These are phyloP conservation scores for Entosphenus tridentatus DNA, from an alignment of 2,113 vertebrate species.

Conservation along the genomic window DNA sequence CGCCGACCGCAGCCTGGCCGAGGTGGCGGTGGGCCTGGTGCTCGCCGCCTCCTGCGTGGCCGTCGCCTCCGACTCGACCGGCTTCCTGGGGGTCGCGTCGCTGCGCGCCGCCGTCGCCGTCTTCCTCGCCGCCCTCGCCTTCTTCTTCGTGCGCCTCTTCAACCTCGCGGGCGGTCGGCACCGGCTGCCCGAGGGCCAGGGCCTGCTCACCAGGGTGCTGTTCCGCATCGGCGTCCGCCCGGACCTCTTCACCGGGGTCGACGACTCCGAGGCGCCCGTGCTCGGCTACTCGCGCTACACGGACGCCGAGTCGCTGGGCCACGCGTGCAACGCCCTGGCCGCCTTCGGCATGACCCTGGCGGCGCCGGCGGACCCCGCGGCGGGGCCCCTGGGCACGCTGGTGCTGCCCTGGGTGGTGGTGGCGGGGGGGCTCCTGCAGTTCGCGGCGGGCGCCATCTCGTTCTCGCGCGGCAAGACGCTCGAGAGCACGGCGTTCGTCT, in stretches of 20 bases:
- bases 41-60: conserved; percentile 36
- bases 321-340: conserved; percentile 37
- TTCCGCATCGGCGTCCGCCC: conserved; percentile 17
- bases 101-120: conserved; percentile 38
- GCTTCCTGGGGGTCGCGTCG: conserved; percentile 33
- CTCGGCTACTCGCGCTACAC: conserved; percentile 53
- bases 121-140: conserved; percentile 28
- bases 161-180: conserved; percentile 16
- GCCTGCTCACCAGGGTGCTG: conserved; percentile 20
- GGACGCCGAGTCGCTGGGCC: conserved; percentile 37
- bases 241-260: conserved; percentile 12
- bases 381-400: conserved; percentile 22
- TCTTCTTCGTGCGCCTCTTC: conserved; percentile 28
- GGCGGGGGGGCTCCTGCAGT: conserved; percentile 37
- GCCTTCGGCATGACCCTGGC: conserved; percentile 31
- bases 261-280: conserved; percentile 27
- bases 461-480: conserved; percentile 55
- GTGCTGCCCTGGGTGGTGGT: conserved; percentile 46
- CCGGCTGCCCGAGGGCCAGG: conserved; percentile 21
- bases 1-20: conserved; percentile 25
- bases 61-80: conserved; percentile 28
- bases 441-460: conserved; percentile 32
- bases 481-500: conserved; percentile 46
- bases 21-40: conserved; percentile 33
- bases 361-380: conserved; percentile 15